Base-by-base conservation (phyloP, 2,113 vertebrate species). In the Setophaga kirtlandii region DNA sequence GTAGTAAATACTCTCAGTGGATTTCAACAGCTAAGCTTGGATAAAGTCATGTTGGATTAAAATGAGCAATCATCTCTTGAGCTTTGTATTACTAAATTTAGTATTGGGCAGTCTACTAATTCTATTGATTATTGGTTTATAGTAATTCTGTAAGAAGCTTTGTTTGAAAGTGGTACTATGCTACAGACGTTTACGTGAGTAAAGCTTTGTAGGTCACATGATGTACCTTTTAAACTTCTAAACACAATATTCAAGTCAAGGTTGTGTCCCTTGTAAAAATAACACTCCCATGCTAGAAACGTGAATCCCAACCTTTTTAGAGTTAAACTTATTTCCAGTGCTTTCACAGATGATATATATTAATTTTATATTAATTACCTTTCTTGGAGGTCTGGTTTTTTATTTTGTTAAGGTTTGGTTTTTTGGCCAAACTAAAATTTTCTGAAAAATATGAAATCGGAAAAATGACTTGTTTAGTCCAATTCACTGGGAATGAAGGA, bases 41-140 rank as follows among this genome's bases (percentile, higher is more conserved):
- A 96, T 97, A 49, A 97, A 97, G 97, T 96, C 96, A 95, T 50
- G 65, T 84, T 95, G 81, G 77, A 94, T 97, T 96, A 97, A 95
- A 93, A 90, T 87, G 80, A 88, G 68, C 84, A 94, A 86, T 58
- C 92, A 79, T 87, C 88, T 92, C 74, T 84, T 65, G 41, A 87
- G 80, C 75, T 95, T 65, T 93, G 24, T 83, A 70, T 81, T 78
- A 68, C 96, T 97, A 97, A 96, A 94, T 93, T 94, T 97, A 96
- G 95, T 88, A 63, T 81, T 11, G 3, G 27, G 8, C 33, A 63
- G 35, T 84, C 78, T 84, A 69, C 81, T 94, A 95, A 95, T 89
- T 78, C 89, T 83, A 24, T 88, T 88, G 83, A 83, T 71, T 71
- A 92, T 94, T 93, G 86, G 88, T 88, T 97, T 97, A 97, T 93